Base-by-base conservation (phyloP, 1,140 invertebrate species). In the Halyomorpha halys region DNA sequence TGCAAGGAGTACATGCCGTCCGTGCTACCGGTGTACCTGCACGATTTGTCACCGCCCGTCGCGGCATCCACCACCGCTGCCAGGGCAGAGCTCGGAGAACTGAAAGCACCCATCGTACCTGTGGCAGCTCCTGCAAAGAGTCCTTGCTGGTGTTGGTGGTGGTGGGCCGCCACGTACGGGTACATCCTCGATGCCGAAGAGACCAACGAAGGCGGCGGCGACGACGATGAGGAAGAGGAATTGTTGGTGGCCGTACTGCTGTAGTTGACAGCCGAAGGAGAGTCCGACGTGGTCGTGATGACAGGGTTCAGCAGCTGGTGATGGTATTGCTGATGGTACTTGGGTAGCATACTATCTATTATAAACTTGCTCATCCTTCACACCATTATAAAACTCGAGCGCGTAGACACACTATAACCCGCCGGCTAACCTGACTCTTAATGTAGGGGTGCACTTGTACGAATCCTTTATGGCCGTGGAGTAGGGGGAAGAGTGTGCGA, bases 291-390 rank as follows among this genome's bases (percentile, higher is more conserved):
- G n/a, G 68, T 68, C n/a, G 69, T 71, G 51, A 75, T 76, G 62
- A 79, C 78, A 47, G 77, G 76, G 69, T 74, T 77, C 70, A 83
- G 77, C 53, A 72, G 66, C 71, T 82, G 81, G 69, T 83, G 81
- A 79, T 83, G 84, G 73, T 86, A 87, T 78, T 86, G 86, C 73
- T 85, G 85, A 75, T 87, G 84, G 80, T 94, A 94, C 83, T 94
- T 94, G 71, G 90, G 90, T 79, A 94, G 86, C 89, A 94, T 93
- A 82, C 89, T 92, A 89, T 94, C 90, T 80, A 94, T 91, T 83
- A 91, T 87, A 81, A 93, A 93, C 86, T 94, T 94, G 79, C 93
- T 45, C 63, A 67, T 66, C 64, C 51, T 66, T 63, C 51, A 67
- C 66, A 66, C 65, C 65, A 66, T 65, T 60, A 27, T 49, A 53